phyloP scores from a whole-genome alignment of 2,888 invertebrate genomes.

The Proisotoma minuta region DNA sequence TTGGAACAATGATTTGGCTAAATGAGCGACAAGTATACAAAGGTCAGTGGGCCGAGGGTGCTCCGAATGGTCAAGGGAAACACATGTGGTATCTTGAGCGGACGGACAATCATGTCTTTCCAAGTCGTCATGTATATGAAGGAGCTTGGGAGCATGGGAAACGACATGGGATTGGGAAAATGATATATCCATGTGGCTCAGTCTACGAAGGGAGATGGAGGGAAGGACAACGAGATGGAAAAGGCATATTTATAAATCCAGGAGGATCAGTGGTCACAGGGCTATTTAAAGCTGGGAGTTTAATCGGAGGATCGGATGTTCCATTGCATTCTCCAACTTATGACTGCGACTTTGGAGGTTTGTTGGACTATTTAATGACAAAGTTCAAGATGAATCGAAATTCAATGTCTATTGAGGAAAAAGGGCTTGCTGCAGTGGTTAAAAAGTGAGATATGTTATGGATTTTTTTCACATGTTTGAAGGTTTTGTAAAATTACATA shows the following conservation, averaged over 20 bases:
- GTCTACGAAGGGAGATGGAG: conserved; percentile 43
- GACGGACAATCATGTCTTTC: conserved; percentile 21
- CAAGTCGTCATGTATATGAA: conserved; percentile 29
- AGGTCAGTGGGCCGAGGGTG: conserved; percentile 39
- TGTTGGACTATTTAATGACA: conserved; percentile 26
- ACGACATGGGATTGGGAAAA: conserved; percentile 42
- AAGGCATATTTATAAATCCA: conserved; percentile 40
- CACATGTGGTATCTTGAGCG: conserved; percentile 42
- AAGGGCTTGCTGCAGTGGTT: no score
- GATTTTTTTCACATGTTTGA: background rate
- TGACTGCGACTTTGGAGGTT: conserved; percentile 33
- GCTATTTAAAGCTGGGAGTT: conserved; percentile 30
- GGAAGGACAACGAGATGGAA: conserved; percentile 37
- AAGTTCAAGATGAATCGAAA: conserved; percentile 21
- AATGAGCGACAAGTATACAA: conserved; percentile 42
- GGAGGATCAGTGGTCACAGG: conserved; percentile 36
- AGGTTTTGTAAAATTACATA: background rate
- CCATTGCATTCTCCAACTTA: conserved; percentile 38
- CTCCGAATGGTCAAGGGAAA: conserved; percentile 37
- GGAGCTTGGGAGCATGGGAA: conserved; percentile 31
- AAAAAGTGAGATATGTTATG: no score
- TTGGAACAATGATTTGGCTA: conserved; percentile 44
- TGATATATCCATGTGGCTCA: conserved; percentile 42
- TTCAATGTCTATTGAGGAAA: no score
- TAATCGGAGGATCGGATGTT: conserved; percentile 32